phyloP scores from a whole-genome alignment of 1,140 invertebrate genomes.

The Hyposmocoma kahamanoa region DNA sequence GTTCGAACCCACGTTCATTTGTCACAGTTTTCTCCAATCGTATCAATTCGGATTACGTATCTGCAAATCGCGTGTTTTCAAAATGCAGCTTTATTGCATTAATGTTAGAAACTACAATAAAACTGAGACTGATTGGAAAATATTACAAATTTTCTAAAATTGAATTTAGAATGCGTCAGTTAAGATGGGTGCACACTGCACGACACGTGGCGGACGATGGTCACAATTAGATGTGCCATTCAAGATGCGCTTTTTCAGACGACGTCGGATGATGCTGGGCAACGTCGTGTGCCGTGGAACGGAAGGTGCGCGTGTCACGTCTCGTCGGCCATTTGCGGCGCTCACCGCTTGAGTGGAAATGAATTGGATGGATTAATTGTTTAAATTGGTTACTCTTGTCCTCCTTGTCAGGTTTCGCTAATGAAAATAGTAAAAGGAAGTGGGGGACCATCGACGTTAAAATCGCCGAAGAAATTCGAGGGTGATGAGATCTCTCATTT shows the following conservation, averaged over 20 bases:
- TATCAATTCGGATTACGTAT: too few relatives aligned
- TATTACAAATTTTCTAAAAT: too few relatives aligned
- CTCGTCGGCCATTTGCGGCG: neutral
- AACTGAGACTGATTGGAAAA: too few relatives aligned
- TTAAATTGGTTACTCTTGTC: conserved; percentile 18
- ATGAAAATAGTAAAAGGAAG: too few relatives aligned
- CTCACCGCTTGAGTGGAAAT: conserved; percentile 34
- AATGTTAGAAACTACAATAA: too few relatives aligned
- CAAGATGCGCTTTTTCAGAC: conserved; percentile 38
- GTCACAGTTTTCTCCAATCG: conserved; percentile 51
- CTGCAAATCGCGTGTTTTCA: too few relatives aligned
- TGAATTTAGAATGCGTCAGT: neutral
- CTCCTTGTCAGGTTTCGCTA: too few relatives aligned
- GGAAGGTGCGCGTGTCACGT: conserved; percentile 38
- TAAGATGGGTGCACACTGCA: conserved; percentile 34
- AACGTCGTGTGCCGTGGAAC: too few relatives aligned
- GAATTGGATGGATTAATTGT: conserved; percentile 53
- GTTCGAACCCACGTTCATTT: conserved; percentile 57
- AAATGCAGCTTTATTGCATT: too few relatives aligned
- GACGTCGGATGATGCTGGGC: too few relatives aligned
- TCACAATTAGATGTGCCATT: conserved; percentile 54
- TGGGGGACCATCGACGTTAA: neutral
- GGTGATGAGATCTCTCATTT: too few relatives aligned
- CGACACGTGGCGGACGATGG: conserved; percentile 44
- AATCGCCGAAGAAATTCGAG: too few relatives aligned